Conservation (phyloP, 2,113 vertebrate genomes). For the Tupaia tana region DNA sequence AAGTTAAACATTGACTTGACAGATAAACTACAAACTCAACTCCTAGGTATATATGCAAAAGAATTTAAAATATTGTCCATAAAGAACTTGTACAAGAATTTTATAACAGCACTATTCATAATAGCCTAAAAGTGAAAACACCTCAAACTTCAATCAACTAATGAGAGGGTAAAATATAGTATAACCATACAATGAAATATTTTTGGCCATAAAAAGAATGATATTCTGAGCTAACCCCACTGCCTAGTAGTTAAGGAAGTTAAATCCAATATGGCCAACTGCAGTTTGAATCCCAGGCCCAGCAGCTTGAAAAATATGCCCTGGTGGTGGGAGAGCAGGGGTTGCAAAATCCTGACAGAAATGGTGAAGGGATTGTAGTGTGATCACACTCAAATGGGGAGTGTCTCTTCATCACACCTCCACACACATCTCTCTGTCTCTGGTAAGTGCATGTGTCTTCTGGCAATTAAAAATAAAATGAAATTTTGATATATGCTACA, state of each 20-base stretch:
- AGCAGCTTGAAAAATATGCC: too few species aligned
- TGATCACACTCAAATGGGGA: too few species aligned
- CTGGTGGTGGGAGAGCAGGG: too few species aligned
- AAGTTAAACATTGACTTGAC: background rate
- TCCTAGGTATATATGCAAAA: background rate
- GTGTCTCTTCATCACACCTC: too few species aligned
- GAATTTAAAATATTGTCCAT: background rate
- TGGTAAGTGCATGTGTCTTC: too few species aligned
- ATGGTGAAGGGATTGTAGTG: too few species aligned
- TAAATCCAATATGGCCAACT: too few species aligned
- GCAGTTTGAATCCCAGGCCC: too few species aligned
- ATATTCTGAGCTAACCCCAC: background rate
- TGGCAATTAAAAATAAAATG: background rate
- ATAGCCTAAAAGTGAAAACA: background rate
- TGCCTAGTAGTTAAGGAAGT: too few species aligned
- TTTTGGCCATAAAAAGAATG: background rate
- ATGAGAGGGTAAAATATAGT: background rate
- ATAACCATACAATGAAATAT: background rate
- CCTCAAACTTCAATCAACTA: background rate
- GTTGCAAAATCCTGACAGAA: too few species aligned
- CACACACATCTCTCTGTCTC: too few species aligned
- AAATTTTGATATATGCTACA: background rate
- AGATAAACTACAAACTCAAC: background rate
- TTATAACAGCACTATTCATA: background rate
- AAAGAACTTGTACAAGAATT: background rate